Evolutionary conservation across 1,140 invertebrate species (phyloP).

Genomic region (Galendromus occidentalis): DNA sequence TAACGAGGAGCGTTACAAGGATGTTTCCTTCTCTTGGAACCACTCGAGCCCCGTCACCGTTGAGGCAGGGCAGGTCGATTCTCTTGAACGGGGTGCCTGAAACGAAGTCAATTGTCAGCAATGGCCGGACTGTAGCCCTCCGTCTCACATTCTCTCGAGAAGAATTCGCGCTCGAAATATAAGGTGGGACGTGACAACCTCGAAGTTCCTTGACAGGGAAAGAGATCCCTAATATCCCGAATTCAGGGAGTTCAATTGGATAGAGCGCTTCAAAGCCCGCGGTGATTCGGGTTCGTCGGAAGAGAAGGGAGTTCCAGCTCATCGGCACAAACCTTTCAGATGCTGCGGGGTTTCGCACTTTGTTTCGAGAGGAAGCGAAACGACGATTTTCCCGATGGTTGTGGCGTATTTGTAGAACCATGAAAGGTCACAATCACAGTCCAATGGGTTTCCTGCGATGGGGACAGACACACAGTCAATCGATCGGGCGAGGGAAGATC

Average conservation of each 20-base stretch:
- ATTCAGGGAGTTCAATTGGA: not conserved
- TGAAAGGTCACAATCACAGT: conserved; percentile 61
- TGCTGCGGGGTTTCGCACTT: conserved; percentile 43
- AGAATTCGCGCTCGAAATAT: no score
- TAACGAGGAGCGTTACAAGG: no score
- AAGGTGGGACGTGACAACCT: no score
- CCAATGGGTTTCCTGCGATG: conserved; percentile 56
- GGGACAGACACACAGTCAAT: conserved; percentile 13
- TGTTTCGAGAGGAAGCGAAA: conserved; percentile 61
- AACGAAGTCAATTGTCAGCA: no score
- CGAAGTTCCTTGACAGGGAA: no score
- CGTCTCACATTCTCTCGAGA: no score
- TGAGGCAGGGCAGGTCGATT: not conserved
- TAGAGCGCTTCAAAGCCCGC: not conserved
- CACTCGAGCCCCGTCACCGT: not conserved
- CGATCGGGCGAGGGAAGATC: not conserved
- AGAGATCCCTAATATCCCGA: no score
- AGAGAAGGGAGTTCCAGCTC: not conserved
- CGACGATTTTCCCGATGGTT: conserved; percentile 55
- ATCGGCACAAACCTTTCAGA: conserved; percentile 12
- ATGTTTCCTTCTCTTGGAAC: no score
- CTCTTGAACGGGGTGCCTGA: not conserved
- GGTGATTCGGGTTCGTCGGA: not conserved
- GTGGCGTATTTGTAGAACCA: conserved; percentile 63
- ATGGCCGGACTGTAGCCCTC: no score